Evolutionary conservation across 2,797 vertebrate species (phyloP).

Genomic region (Rhincodon typus): DNA sequence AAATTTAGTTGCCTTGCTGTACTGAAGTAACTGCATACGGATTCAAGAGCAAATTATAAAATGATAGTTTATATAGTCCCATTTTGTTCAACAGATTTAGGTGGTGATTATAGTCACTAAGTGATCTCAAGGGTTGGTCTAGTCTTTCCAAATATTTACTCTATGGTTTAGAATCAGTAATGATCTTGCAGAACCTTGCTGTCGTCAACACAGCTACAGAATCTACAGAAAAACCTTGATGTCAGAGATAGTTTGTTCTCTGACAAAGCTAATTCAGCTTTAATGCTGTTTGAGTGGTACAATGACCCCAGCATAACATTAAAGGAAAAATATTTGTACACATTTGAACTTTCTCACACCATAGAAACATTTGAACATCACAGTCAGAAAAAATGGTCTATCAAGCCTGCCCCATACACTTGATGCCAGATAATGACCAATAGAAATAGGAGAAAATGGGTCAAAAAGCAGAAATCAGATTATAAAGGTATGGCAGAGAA

Average conservation of each 20-base stretch:
- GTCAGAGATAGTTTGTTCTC: conserved; percentile 14
- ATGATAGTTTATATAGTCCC: not conserved
- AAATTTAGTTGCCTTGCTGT: not conserved
- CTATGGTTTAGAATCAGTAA: not conserved
- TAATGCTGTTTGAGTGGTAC: not conserved
- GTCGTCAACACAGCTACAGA: not conserved
- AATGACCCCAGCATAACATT: not conserved
- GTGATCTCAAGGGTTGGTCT: not conserved
- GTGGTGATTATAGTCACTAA: not conserved
- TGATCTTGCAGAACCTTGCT: not conserved
- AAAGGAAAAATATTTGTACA: not conserved
- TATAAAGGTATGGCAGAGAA: too few relatives aligned
- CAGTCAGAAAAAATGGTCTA: too few relatives aligned
- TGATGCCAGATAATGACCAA: too few relatives aligned
- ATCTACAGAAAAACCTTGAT: not conserved
- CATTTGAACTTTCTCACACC: not conserved
- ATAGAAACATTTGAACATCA: not conserved
- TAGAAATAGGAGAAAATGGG: too few relatives aligned
- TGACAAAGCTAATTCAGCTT: not conserved
- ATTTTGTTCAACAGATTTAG: not conserved
- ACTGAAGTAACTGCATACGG: not conserved
- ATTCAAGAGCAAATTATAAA: not conserved
- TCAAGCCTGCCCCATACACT: too few relatives aligned
- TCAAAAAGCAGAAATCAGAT: too few relatives aligned
- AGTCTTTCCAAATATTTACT: conserved; percentile 7